Percentiles rank a stretch among this genome's conserved stretches.
Conservation (phyloP, 2,113 vertebrate genomes). For the Cebidichthys violaceus region DNA sequence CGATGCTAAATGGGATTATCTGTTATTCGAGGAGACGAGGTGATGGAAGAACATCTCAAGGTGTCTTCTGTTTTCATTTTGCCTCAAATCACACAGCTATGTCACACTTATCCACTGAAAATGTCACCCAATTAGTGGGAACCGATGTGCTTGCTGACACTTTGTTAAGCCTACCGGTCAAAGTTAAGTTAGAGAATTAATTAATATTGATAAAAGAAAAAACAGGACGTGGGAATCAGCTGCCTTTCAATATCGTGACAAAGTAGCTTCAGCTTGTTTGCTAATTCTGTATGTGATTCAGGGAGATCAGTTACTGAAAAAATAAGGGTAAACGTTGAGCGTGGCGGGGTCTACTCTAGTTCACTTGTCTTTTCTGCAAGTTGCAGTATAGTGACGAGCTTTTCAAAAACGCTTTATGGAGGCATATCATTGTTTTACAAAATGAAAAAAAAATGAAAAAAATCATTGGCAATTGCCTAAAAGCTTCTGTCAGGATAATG, state of each 20-base stretch:
- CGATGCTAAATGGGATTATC: slow-evolving; percentile 54
- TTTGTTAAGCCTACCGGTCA: not conserved
- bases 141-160: not conserved
- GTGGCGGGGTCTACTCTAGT: not conserved
- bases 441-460: not conserved
- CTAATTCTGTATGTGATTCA: not conserved
- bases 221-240: not conserved
- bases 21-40: slow-evolving; percentile 35
- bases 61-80: slow-evolving; percentile 38
- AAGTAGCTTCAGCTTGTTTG: not conserved
- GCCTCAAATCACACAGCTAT: slow-evolving; percentile 13
- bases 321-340: not conserved
- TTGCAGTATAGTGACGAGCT: not conserved
- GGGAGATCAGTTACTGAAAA: not conserved
- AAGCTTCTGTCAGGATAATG: slow-evolving; percentile 17
- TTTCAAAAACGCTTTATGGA: not conserved
- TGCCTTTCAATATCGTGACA: not conserved
- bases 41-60: slow-evolving; percentile 44
- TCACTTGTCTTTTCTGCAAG: not conserved
- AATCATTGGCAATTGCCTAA: not conserved
- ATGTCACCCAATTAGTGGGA: not conserved
- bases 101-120: slow-evolving; percentile 4
- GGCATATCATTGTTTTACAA: not conserved
- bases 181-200: not conserved
- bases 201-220: not conserved